Conservation (phyloP, 2,113 vertebrate genomes). For the Podarcis muralis region DNA sequence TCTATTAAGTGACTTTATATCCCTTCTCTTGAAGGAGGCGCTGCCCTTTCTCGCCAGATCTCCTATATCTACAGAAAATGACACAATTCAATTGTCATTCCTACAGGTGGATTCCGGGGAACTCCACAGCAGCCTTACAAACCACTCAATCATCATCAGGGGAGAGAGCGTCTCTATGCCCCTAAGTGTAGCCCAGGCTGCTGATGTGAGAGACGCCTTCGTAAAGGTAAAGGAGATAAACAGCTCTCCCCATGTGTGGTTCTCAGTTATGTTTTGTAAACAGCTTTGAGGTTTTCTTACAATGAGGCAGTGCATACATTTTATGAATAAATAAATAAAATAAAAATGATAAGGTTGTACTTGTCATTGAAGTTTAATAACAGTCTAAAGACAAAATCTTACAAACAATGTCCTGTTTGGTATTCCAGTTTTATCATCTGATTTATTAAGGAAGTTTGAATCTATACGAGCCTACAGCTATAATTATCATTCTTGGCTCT, state of each 20-base stretch:
- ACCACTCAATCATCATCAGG: conserved; percentile 85
- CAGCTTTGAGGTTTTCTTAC: neutral
- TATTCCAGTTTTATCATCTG: neutral
- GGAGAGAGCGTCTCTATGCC: conserved; percentile 86
- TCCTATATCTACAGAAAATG: conserved; percentile 32
- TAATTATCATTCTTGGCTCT: neutral
- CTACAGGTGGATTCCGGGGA: conserved; percentile 82
- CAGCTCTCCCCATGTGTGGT: neutral
- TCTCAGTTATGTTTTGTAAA: neutral
- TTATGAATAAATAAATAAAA: too few species aligned
- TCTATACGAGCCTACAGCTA: neutral
- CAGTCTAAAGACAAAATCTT: neutral
- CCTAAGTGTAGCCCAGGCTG: conserved; percentile 83
- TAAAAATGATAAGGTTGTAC: neutral
- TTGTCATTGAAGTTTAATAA: neutral
- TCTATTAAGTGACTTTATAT: neutral
- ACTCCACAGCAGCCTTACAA: conserved; percentile 83
- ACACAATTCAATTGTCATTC: conserved; percentile 33
- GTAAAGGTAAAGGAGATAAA: conserved; percentile 82
- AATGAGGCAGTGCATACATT: too few species aligned
- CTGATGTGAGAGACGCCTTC: conserved; percentile 89
- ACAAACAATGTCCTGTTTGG: neutral
- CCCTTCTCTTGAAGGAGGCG: neutral
- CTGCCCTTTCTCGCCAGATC: neutral
- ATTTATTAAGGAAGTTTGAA: neutral